These are phyloP conservation scores for Drosophila erecta DNA, from an alignment of 1,140 invertebrate genomes.

Conservation along the genomic window DNA sequence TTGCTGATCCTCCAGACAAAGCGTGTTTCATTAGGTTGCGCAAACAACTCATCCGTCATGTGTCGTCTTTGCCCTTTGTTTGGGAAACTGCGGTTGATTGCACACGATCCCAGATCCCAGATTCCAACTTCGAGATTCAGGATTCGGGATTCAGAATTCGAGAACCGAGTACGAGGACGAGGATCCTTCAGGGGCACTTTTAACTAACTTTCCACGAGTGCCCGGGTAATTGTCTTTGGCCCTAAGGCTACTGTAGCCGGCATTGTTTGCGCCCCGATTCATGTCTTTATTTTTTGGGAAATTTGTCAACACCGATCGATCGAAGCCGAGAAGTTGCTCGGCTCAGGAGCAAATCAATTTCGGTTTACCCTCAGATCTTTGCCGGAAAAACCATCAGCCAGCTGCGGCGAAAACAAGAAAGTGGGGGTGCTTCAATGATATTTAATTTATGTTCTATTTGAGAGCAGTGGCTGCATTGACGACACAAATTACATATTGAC, in stretches of 20 bases:
- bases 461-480: slow-evolving; percentile 34
- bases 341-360: slow-evolving; percentile 54
- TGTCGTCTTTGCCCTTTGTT: slow-evolving; percentile 50
- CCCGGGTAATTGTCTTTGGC: slow-evolving; percentile 52
- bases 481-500: slow-evolving; percentile 82
- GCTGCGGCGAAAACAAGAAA: slow-evolving; percentile 3
- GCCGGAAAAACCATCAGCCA: slow-evolving; percentile 19
- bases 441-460: slow-evolving; percentile 81
- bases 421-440: slow-evolving; percentile 65
- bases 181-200: slow-evolving; percentile 54
- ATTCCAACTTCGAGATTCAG: not conserved
- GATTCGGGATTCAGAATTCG: not conserved
- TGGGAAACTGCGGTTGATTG: slow-evolving; percentile 80
- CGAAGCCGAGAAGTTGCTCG: slow-evolving; percentile 47
- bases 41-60: slow-evolving; percentile 68
- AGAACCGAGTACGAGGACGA: not conserved
- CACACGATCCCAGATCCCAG: slow-evolving; percentile 69
- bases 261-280: slow-evolving; percentile 23
- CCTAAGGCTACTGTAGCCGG: slow-evolving; percentile 54
- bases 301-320: slow-evolving; percentile 59
- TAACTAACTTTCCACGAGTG: slow-evolving; percentile 68
- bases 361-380: slow-evolving; percentile 45
- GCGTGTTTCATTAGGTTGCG: slow-evolving; percentile 73
- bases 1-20: slow-evolving; percentile 66
- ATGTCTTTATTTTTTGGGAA: slow-evolving; percentile 25